Evolutionary conservation across 2,113 vertebrate species (phyloP).

Genomic region (Nerophis ophidion): DNA sequence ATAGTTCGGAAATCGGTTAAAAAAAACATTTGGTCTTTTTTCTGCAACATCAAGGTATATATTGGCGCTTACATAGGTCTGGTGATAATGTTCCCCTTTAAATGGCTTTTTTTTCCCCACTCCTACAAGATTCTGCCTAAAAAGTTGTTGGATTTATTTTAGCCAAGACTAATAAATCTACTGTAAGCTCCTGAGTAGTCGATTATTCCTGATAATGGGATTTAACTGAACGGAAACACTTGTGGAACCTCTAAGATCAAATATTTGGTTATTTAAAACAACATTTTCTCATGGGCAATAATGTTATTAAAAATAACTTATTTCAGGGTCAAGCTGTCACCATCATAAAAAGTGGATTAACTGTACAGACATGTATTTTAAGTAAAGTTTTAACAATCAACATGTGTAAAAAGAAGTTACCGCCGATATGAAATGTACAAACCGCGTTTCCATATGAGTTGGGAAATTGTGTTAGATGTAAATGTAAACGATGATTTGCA

Average conservation of each 20-base stretch:
- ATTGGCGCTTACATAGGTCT: no score
- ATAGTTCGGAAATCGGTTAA: no score
- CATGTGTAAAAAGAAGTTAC: no score
- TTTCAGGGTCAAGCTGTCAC: neutral
- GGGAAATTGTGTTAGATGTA: no score
- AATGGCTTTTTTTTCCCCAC: constrained; percentile 44
- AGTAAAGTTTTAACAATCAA: no score
- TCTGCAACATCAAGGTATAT: no score
- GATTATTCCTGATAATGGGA: constrained; percentile 23
- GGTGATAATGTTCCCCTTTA: no score
- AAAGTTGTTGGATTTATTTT: constrained; percentile 19
- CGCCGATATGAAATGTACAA: no score
- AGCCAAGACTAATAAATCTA: constrained; percentile 18
- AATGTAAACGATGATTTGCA: no score
- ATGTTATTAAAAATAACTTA: neutral
- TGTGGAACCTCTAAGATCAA: neutral
- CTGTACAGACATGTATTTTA: neutral
- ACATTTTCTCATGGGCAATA: neutral
- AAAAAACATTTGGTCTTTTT: no score
- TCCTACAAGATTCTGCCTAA: constrained; percentile 16
- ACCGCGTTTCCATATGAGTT: no score
- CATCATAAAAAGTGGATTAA: neutral
- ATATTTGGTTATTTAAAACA: neutral
- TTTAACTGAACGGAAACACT: neutral
- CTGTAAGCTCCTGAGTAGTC: constrained; percentile 40